Percentiles rank a stretch among this genome's conserved stretches.
phyloP scores from a whole-genome alignment of 2,113 vertebrate genomes.

The Muntiacus muntjak region DNA sequence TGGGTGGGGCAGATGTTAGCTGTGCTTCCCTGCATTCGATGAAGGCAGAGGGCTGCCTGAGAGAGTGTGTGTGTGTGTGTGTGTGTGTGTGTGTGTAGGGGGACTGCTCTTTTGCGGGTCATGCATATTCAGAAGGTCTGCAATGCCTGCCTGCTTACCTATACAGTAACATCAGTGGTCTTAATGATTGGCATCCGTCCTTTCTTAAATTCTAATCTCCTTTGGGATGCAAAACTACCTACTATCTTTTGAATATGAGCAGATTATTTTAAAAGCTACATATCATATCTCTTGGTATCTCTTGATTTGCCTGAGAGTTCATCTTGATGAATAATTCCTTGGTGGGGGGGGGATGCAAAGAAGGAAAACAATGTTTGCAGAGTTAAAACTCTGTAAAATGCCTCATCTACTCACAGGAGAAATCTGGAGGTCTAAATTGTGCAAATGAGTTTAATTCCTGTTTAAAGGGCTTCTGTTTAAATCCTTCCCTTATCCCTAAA shows the following conservation, averaged over 20 bases:
- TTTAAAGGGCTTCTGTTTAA: constrained; percentile 65
- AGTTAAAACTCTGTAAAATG: constrained; percentile 50
- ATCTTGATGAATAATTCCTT: constrained; percentile 28
- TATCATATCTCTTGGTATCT: not conserved
- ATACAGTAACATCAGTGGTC: rapidly evolving
- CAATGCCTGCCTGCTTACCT: not conserved
- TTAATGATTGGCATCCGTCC: rapidly evolving
- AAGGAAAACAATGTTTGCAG: constrained; percentile 38
- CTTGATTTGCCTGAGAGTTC: constrained; percentile 42
- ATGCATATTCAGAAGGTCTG: not conserved
- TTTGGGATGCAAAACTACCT: not conserved
- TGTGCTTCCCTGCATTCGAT: rapidly evolving
- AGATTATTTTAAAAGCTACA: not conserved
- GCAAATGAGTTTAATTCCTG: constrained; percentile 69
- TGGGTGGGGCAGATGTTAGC: rapidly evolving
- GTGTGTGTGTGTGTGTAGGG: not conserved
- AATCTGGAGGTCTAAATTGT: constrained; percentile 16
- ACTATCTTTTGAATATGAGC: not conserved
- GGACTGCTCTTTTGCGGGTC: rapidly evolving
- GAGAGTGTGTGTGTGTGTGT: not conserved
- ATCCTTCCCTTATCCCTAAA: constrained; percentile 61
- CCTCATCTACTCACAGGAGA: not conserved
- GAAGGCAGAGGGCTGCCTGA: not conserved
- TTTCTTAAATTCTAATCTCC: not conserved
- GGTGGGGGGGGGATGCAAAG: not conserved